Base-by-base conservation (phyloP, 2,888 invertebrate genomes). In the Drosophila sordidula region DNA sequence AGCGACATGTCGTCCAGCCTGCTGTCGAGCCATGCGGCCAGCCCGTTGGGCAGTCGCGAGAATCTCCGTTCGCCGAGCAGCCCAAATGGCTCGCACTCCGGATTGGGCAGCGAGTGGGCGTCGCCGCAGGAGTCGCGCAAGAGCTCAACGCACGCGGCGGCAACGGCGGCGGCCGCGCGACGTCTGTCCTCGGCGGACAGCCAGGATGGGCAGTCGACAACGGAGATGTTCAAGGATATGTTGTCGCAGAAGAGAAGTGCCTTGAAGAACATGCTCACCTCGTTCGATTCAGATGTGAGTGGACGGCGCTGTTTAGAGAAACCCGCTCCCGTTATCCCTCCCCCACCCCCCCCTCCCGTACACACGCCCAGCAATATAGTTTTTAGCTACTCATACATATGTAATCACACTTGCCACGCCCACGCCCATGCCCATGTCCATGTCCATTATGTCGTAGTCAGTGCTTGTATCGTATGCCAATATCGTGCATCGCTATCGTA, bases 181-280 rank as follows among this genome's bases (percentile, higher is more conserved):
- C 92, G 94, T 12, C 95, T 96, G 25, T 95, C 95, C 2, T 95
- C 96, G 68, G 93, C 94, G 76, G 95, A 95, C 64, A 93, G 94
- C 12, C 93, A 94, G 25, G 95, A 95, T 73, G 94, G 94, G 4
- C 96, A 96, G 86, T 96, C 96, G 51, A 96, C 97, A 3, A 95
- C 97, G 0, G 98, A 98, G 89, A 97, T 98, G 95, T 97, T 98
- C 91, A 95, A 97, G 90, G 98, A 98, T 89, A 96, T 98, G 94
- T 94, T 98, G 81, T 97, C 96, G 78, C 98, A 98, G 91, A 98
- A 98, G 92, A 95, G 98, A 79, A 96, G 98, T 90, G 94, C 96
- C 88, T 93, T 98, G 29, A 94, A 97, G 75, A 96, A 96, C 91
- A 97, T 96, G 93, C 93, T 98, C 61, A 97, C 97, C 59, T 98